phyloP scores from a whole-genome alignment of 2,113 vertebrate genomes.

The Xenopus laevis region DNA sequence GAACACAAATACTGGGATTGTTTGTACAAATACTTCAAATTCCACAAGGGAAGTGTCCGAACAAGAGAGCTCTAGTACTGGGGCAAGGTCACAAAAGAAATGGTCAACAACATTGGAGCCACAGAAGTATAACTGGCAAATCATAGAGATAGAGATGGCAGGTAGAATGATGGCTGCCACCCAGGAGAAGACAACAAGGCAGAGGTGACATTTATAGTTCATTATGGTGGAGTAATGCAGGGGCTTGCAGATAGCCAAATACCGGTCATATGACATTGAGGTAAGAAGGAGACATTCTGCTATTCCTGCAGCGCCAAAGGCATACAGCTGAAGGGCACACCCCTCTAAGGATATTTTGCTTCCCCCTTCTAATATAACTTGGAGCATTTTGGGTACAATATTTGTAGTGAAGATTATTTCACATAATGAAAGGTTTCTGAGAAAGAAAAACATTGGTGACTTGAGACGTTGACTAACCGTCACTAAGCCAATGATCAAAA shows the following conservation, averaged over 20 bases:
- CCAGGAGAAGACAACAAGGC: constrained; percentile 17
- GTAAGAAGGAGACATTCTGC: constrained; percentile 11
- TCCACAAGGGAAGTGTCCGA: constrained; percentile 22
- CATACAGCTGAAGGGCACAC: constrained; percentile 4
- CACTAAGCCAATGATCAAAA: background rate
- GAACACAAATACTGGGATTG: constrained; percentile 10
- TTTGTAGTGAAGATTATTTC: constrained; percentile 10
- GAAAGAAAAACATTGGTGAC: constrained; percentile 21
- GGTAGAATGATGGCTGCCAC: constrained; percentile 22
- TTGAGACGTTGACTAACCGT: constrained; percentile 5
- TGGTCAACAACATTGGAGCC: constrained; percentile 30
- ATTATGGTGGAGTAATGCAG: constrained; percentile 26
- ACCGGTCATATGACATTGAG: constrained; percentile 27
- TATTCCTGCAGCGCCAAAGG: background rate
- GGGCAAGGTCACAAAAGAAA: constrained; percentile 42
- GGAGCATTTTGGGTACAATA: background rate
- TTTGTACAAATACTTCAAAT: constrained; percentile 2
- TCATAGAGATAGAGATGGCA: constrained; percentile 19
- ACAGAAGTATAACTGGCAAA: constrained; percentile 22
- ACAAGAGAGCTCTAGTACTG: constrained; percentile 37
- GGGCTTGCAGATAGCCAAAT: constrained; percentile 34
- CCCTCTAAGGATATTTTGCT: background rate
- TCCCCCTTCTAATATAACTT: background rate
- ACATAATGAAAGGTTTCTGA: constrained; percentile 4
- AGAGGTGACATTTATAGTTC: constrained; percentile 10